phyloP scores from a whole-genome alignment of 1,140 invertebrate species.

The Cyphomyrmex costatus region DNA sequence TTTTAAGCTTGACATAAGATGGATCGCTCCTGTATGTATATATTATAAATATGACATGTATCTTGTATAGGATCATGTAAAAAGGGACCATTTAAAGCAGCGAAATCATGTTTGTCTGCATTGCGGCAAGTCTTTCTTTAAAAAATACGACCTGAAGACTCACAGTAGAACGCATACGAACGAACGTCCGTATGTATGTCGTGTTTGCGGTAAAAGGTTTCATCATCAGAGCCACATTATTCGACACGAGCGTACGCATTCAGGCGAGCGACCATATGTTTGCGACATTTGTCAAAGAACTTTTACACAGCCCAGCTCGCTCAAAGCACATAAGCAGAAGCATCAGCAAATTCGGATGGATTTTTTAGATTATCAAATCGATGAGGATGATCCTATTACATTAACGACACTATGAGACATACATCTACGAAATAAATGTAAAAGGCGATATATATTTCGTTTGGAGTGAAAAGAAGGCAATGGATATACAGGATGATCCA shows the following conservation, averaged over 20 bases:
- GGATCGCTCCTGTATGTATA: neutral
- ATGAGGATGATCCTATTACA: slow-evolving; percentile 49
- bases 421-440: neutral
- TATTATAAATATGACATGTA: neutral
- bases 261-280: slow-evolving; percentile 81
- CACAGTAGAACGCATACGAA: slow-evolving; percentile 86
- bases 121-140: slow-evolving; percentile 84
- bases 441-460: neutral
- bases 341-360: slow-evolving; percentile 76
- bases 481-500: neutral
- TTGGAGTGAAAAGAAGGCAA: neutral
- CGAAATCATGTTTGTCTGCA: slow-evolving; percentile 80
- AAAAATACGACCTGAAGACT: slow-evolving; percentile 84
- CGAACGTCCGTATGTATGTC: slow-evolving; percentile 87
- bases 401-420: slow-evolving; percentile 7
- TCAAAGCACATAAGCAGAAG: slow-evolving; percentile 79
- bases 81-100: slow-evolving; percentile 81
- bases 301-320: slow-evolving; percentile 79
- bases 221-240: slow-evolving; percentile 84
- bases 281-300: slow-evolving; percentile 80
- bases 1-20: neutral
- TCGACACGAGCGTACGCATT: slow-evolving; percentile 85
- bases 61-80: slow-evolving; percentile 69
- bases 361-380: slow-evolving; percentile 77
- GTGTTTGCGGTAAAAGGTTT: slow-evolving; percentile 87